Evolutionary conservation across 2,797 vertebrate genomes (phyloP).

Genomic region (Coluber constrictor): DNA sequence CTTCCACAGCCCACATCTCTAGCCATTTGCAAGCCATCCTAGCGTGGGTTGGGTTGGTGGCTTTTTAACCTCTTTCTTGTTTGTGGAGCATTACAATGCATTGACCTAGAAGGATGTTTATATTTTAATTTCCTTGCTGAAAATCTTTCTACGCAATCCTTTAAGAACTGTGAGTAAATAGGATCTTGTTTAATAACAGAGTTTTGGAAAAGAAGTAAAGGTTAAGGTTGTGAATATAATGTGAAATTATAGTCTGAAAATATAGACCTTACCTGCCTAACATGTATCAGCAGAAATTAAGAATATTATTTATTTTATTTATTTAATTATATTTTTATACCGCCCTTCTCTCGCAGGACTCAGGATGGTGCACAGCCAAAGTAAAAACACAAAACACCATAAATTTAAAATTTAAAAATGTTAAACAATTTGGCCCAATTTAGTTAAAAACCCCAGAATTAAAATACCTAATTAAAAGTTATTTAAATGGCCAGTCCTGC

Average conservation of each 20-base stretch:
- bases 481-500: too few relatives aligned
- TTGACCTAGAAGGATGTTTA: neutral
- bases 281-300: neutral
- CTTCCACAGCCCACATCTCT: slow-evolving; percentile 48
- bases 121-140: neutral
- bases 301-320: neutral
- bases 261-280: neutral
- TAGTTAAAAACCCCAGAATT: too few relatives aligned
- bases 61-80: slow-evolving; percentile 41
- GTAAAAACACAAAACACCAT: too few relatives aligned
- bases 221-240: neutral
- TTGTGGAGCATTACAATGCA: neutral
- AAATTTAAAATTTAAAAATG: too few relatives aligned
- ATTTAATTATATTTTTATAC: too few relatives aligned
- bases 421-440: too few relatives aligned
- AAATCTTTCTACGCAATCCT: neutral
- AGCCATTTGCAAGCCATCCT: slow-evolving; percentile 45
- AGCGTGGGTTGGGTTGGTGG: slow-evolving; percentile 32
- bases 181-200: neutral
- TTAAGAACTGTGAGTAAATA: neutral
- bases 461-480: too few relatives aligned
- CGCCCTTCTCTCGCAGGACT: too few relatives aligned
- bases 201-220: neutral
- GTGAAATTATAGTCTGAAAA: neutral
- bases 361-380: too few relatives aligned